Conservation (phyloP, 2,797 vertebrate genomes). For the Chelonia mydas region DNA sequence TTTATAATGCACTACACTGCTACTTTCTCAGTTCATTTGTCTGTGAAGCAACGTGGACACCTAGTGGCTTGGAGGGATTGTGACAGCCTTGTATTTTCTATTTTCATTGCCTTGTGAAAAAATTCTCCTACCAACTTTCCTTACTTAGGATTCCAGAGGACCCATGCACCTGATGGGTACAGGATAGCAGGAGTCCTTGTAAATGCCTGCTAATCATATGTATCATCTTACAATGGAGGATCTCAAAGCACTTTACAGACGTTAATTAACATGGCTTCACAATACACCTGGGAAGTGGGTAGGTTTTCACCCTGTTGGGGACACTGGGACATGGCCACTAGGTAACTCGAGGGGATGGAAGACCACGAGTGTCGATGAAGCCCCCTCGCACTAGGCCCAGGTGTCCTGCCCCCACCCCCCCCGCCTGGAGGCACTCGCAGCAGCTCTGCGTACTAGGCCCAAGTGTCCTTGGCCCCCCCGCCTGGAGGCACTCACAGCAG, state of each 20-base stretch:
- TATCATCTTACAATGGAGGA: not conserved
- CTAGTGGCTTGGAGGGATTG: not conserved
- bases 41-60: not conserved
- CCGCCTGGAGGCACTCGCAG: no score
- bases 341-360: no score
- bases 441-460: no score
- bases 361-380: no score
- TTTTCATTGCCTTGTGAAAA: fast-evolving
- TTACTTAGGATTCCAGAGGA: not conserved
- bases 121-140: not conserved
- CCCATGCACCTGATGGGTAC: no score
- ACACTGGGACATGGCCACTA: no score
- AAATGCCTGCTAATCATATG: not conserved
- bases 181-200: not conserved
- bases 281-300: not conserved
- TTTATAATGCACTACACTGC: not conserved
- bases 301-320: slow-evolving; percentile 2
- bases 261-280: not conserved
- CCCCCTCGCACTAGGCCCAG: no score
- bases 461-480: no score
- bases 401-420: no score
- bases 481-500: no score
- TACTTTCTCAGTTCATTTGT: slow-evolving; percentile 13
- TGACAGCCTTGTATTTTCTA: not conserved
- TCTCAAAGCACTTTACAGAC: not conserved